Base-by-base conservation (phyloP, 30 jellyfish, hydroid and myxozoan species). In the Aurelia sp. region DNA sequence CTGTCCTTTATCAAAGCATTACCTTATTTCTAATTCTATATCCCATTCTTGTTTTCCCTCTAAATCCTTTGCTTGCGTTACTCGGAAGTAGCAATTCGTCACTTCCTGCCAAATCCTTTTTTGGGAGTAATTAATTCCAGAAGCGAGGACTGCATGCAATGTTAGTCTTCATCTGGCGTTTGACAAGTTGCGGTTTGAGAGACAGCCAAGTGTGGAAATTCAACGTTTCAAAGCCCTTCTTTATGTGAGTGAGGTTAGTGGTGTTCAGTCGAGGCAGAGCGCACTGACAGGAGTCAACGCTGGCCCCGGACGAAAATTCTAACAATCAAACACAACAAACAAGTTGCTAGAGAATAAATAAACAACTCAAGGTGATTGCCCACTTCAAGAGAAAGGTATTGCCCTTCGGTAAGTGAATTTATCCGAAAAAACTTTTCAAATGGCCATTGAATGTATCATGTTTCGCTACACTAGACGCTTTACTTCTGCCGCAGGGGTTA, bases 121-220 rank as follows among this genome's bases (percentile, higher is more conserved):
- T 84, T 84, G 93, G 93, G 93, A 70, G 93, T 84, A 84, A 84
- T 84, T 72, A 84, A 72, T 84, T 71, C 84, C 81, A 84, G 93
- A 72, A 72, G 75, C 70, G 92, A 72, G 77, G 92, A 74, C 89
- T 82, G 76, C 92, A 82, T 82, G 92, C 93, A 84, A 73, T 73
- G 88, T 84, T 84, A 73, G 87, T 62, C 88, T 84, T 84, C 92
- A 73, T 71, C 79, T 67, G 77, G 67, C 60, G 93, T 84, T 84
- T 84, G 93, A 84, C 93, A 84, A 84, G 82, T 84, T 84, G 93
- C 93, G 93, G 93, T 84, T 73, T 76, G 93, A 68, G 93, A 74
- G 19, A 84, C 93, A 84, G 93, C 88, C 93, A 84, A 84, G 93
- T 84, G 93, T 84, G 93, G 93, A 84, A 84, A 84, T 84, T 84